Evolutionary conservation across 2,888 invertebrate species (phyloP).

Genomic region (Masnerella sp.): DNA sequence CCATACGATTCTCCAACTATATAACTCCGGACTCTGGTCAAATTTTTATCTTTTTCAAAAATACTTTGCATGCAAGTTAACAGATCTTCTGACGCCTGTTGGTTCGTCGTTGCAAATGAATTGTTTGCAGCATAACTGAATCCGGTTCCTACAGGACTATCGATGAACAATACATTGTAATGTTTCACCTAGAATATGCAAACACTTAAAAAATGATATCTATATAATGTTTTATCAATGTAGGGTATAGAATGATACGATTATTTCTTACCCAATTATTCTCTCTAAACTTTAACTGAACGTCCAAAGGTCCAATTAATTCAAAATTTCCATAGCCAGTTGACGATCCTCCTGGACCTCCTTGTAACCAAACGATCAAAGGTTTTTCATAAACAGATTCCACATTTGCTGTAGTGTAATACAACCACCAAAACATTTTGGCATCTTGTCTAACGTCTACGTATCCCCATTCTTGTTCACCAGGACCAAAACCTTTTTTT

Average conservation of each 20-base stretch:
- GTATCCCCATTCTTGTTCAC: slow-evolving; percentile 79
- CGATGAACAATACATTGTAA: slow-evolving; percentile 91
- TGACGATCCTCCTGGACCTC: slow-evolving; percentile 80
- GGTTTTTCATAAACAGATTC: slow-evolving; percentile 70
- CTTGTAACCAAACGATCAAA: slow-evolving; percentile 80
- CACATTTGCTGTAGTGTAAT: slow-evolving; percentile 72
- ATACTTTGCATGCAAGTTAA: slow-evolving; percentile 85
- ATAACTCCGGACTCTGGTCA: slow-evolving; percentile 86
- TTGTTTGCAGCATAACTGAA: slow-evolving; percentile 86
- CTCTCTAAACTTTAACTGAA: slow-evolving; percentile 78
- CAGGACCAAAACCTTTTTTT: slow-evolving; percentile 64
- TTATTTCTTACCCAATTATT: slow-evolving; percentile 79
- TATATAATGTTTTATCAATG: neutral
- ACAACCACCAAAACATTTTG: slow-evolving; percentile 80
- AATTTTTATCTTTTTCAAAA: slow-evolving; percentile 83
- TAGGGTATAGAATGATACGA: neutral
- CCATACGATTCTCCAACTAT: slow-evolving; percentile 95
- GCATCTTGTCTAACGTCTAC: slow-evolving; percentile 78
- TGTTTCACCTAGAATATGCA: slow-evolving; percentile 80
- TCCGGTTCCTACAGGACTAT: slow-evolving; percentile 94
- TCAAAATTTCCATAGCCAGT: slow-evolving; percentile 81
- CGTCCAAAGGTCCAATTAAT: slow-evolving; percentile 81
- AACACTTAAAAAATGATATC: neutral
- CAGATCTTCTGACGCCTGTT: slow-evolving; percentile 86
- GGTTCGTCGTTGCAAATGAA: slow-evolving; percentile 80